phyloP scores from a whole-genome alignment of 2,888 invertebrate species.

The Sisyra terminalis region DNA sequence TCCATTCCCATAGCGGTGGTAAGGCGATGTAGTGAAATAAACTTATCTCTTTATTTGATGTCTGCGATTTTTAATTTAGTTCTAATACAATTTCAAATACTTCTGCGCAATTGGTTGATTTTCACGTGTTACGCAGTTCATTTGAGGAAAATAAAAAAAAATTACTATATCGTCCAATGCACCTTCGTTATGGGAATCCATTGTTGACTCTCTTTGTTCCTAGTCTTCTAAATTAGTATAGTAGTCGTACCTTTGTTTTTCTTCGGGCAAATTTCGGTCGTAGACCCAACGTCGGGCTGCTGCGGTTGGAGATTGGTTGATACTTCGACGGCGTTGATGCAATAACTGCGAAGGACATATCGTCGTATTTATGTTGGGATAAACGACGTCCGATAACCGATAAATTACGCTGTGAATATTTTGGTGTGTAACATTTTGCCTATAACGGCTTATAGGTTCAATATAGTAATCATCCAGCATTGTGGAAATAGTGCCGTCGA shows the following conservation, averaged over 20 bases:
- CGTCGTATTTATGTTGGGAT: constrained; percentile 70
- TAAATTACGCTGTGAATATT: constrained; percentile 32
- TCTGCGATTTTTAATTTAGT: no score
- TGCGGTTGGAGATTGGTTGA: constrained; percentile 25
- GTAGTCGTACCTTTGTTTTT: not conserved
- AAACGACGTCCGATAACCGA: constrained; percentile 57
- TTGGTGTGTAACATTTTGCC: constrained; percentile 26
- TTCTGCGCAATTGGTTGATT: no score
- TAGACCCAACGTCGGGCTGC: constrained; percentile 6
- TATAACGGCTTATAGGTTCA: constrained; percentile 59
- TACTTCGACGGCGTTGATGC: constrained; percentile 13
- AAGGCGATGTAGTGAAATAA: no score
- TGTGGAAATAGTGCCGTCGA: constrained; percentile 77
- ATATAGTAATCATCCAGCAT: constrained; percentile 66
- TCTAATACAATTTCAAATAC: no score
- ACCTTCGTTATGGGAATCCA: no score
- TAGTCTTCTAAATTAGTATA: no score
- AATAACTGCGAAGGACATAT: constrained; percentile 25
- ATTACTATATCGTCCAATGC: no score
- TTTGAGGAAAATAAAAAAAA: no score
- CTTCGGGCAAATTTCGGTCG: not conserved
- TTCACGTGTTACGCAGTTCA: no score
- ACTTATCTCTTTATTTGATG: no score
- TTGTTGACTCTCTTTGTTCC: no score
- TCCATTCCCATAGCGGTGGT: no score